phyloP scores from a whole-genome alignment of 2,113 vertebrate species.

The Meleagris gallopavo region DNA sequence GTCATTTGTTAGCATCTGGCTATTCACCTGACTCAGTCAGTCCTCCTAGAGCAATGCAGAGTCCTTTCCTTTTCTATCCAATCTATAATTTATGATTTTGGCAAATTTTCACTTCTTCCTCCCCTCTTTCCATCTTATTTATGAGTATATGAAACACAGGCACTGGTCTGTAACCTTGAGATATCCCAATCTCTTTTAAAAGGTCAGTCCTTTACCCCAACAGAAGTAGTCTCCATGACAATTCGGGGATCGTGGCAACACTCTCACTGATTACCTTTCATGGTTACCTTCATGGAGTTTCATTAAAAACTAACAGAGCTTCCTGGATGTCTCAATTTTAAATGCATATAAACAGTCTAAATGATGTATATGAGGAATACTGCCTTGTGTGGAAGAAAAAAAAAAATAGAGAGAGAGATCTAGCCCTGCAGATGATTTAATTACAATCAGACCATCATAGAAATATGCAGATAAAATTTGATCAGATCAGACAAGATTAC shows the following conservation, averaged over 20 bases:
- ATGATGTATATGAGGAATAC: background rate
- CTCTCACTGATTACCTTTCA: background rate
- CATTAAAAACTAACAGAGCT: background rate
- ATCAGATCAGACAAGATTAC: background rate
- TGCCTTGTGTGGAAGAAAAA: background rate
- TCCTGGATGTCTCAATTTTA: background rate
- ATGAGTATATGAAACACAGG: background rate
- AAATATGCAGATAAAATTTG: background rate
- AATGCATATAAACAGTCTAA: background rate
- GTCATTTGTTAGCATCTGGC: background rate
- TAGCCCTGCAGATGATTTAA: background rate
- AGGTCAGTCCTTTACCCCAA: background rate
- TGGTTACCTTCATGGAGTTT: background rate
- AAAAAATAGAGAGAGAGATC: background rate
- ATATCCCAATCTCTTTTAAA: background rate
- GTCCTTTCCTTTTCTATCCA: background rate
- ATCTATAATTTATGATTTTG: background rate
- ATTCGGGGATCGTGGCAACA: background rate
- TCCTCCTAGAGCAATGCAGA: background rate
- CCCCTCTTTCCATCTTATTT: background rate
- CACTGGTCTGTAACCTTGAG: background rate
- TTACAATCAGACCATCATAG: background rate
- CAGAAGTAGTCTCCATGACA: background rate
- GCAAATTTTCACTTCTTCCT: background rate
- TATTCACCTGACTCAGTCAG: background rate